Conservation (phyloP, 2,797 vertebrate genomes). For the Sylvilagus floridanus region DNA sequence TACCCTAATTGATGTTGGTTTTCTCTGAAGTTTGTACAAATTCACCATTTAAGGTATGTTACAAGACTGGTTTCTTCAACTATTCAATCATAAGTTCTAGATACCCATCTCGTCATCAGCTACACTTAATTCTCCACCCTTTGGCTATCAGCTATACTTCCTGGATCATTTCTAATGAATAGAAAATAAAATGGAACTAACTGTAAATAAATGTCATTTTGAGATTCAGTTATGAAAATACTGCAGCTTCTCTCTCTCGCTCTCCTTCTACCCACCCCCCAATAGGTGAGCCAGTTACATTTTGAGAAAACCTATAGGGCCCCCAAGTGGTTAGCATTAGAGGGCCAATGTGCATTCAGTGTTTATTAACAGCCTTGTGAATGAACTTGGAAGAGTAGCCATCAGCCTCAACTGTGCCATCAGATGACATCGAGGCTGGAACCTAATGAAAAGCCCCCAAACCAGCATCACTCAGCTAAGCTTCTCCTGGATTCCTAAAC, state of each 20-base stretch:
- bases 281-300: background rate
- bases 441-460: background rate
- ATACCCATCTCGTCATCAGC: background rate
- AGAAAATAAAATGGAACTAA: background rate
- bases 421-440: background rate
- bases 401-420: background rate
- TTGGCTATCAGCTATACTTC: background rate
- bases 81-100: background rate
- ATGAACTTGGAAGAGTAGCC: background rate
- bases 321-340: background rate
- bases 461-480: background rate
- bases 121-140: background rate
- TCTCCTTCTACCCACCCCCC: no score
- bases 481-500: background rate
- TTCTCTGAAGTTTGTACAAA: background rate
- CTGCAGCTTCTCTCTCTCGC: background rate
- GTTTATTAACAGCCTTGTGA: background rate
- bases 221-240: background rate
- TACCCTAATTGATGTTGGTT: background rate
- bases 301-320: background rate
- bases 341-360: background rate
- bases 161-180: background rate
- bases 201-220: background rate
- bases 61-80: background rate
- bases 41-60: background rate